Conservation (phyloP, 2,113 vertebrate species). For the Oxygymnocypris stewartii region DNA sequence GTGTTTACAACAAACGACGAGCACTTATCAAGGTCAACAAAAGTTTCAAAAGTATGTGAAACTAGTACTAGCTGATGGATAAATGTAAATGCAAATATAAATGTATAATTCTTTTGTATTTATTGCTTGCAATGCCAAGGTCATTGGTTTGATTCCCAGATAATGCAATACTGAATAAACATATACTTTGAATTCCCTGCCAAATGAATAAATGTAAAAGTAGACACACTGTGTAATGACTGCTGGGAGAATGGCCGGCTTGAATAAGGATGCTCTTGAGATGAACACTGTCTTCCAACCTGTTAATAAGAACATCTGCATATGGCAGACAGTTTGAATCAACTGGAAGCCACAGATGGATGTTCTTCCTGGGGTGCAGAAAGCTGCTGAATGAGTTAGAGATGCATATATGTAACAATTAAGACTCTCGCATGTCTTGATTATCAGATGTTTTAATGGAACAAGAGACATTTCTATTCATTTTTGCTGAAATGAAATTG, state of each 20-base stretch:
- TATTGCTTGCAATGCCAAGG: neutral
- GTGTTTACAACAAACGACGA: too few relatives aligned
- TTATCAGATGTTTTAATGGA: neutral
- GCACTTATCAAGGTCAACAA: too few relatives aligned
- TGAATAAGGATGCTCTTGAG: neutral
- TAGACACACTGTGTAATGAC: neutral
- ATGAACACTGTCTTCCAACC: conserved; percentile 19
- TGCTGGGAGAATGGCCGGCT: neutral
- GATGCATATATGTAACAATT: neutral
- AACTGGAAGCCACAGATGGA: conserved; percentile 4
- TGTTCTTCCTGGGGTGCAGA: conserved; percentile 17
- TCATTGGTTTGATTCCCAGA: neutral
- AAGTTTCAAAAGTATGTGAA: too few relatives aligned
- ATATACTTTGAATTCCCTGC: neutral
- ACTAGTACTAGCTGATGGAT: too few relatives aligned
- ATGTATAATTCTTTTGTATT: neutral
- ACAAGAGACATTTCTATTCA: neutral
- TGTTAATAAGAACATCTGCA: conserved; percentile 18
- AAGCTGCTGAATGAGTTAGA: neutral
- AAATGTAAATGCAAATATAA: neutral
- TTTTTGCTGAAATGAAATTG: neutral
- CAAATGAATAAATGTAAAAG: neutral
- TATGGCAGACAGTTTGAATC: neutral
- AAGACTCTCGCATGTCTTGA: neutral
- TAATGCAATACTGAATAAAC: neutral